phyloP scores from a whole-genome alignment of 2,888 invertebrate genomes.

The Epistrophella euchroma region DNA sequence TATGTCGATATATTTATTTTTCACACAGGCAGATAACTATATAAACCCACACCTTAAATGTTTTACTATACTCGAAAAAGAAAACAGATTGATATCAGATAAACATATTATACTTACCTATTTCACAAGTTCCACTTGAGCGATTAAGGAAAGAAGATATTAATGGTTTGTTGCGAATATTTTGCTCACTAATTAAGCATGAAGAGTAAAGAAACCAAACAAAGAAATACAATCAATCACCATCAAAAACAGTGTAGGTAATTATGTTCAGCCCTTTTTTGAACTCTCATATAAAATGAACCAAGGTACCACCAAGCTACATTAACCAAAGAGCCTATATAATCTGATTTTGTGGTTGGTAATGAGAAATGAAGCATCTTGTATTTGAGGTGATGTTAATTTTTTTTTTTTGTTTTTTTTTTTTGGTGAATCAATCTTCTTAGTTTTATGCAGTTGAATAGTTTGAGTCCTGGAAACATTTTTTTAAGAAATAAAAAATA shows the following conservation, averaged over 20 bases:
- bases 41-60: neutral
- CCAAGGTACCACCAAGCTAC: conserved; percentile 1
- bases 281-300: conserved; percentile 3
- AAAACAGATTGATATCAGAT: conserved; percentile 18
- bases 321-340: neutral
- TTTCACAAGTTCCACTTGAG: conserved; percentile 13
- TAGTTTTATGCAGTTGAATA: neutral
- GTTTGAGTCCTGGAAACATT: neutral
- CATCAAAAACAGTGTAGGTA: conserved; percentile 40
- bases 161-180: conserved; percentile 34
- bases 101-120: neutral
- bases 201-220: neutral
- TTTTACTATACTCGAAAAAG: neutral
- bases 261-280: conserved; percentile 35
- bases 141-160: conserved; percentile 34
- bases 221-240: conserved; percentile 30
- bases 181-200: conserved; percentile 32
- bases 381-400: neutral
- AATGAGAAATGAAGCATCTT: conserved; percentile 25
- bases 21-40: neutral
- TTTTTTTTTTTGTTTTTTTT: neutral
- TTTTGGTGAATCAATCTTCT: neutral
- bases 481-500: neutral
- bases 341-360: conserved; percentile 10
- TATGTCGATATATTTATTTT: neutral